Base-by-base conservation (phyloP, 1,140 invertebrate species). In the Pararge aegeria region DNA sequence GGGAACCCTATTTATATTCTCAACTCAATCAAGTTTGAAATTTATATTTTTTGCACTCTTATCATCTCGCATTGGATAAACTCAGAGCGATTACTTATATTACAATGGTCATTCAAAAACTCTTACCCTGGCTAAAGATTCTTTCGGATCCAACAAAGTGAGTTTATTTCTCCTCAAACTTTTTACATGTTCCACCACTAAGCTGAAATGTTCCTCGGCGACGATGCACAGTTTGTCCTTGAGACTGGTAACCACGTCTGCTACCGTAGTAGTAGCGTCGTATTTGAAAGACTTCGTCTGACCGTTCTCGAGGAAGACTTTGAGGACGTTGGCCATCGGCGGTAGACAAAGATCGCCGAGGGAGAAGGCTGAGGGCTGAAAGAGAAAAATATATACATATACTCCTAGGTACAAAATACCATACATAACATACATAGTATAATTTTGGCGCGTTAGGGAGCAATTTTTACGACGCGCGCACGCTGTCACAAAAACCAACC, bases 221-320 rank as follows among this genome's bases (percentile, higher is more conserved):
- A 93, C 93, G 55, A 98, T 93, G 59, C 94, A 95, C 15, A 98
- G 91, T 84, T 98, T 98, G 73, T 96, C 94, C 79, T 96, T 94
- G 49, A 98, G 87, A 9, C 95, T 97, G 54, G 93, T 91, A 6
- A 98, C 92, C 46, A 98, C 96, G 88, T 98, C 96, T 66, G 95
- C 93, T 0, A 98, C 96, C 2, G 95, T 96, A 12, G 97, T 98
- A 48, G 93, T 95, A 19, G 94, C 93, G 87, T 98, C 97, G 80
- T 98, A 98, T 82, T 98, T 98, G 87, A 98, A 98, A n/a, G 96
- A 97, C 85, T 98, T 98, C 2, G 97, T 98, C 87, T 98, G 97
- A 2, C 97, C 97, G 82, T 98, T 98, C 88, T 98, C 97, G 19
- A 98, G 90, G 80, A 97, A 98, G 29, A 97, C 96, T 90, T 98